Evolutionary conservation across 2,888 invertebrate species (phyloP).

Genomic region (Hypena proboscidalis): DNA sequence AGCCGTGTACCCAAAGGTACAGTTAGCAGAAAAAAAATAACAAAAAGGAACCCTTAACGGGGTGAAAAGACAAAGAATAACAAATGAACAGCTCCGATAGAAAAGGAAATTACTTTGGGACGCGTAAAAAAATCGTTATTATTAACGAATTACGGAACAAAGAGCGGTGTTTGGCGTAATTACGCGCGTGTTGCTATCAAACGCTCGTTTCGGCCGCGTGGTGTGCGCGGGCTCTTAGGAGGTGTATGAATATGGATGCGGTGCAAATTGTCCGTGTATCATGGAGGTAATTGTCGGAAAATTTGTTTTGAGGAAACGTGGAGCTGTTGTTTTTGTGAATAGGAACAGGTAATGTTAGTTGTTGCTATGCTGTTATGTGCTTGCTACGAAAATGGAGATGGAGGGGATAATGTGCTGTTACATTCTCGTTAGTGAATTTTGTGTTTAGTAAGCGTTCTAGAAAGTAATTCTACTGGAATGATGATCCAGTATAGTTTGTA

Average conservation of each 20-base stretch:
- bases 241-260: slow-evolving; percentile 30
- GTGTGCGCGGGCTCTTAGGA: slow-evolving; percentile 7
- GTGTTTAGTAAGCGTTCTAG: too few relatives aligned
- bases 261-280: slow-evolving; percentile 28
- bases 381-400: too few relatives aligned
- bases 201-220: slow-evolving; percentile 34
- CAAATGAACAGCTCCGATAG: slow-evolving; percentile 30
- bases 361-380: too few relatives aligned
- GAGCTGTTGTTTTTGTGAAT: not conserved
- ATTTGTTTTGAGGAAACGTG: slow-evolving; percentile 5
- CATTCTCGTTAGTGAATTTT: too few relatives aligned
- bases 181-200: slow-evolving; percentile 36
- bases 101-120: slow-evolving; percentile 36
- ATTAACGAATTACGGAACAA: slow-evolving; percentile 46
- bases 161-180: slow-evolving; percentile 28
- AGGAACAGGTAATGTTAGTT: not conserved
- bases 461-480: too few relatives aligned
- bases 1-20: slow-evolving; percentile 3
- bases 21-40: slow-evolving; percentile 23
- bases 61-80: slow-evolving; percentile 27
- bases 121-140: slow-evolving; percentile 39
- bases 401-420: too few relatives aligned
- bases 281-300: slow-evolving; percentile 20
- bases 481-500: too few relatives aligned
- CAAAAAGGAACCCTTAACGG: slow-evolving; percentile 13